phyloP scores from a whole-genome alignment of 2,888 invertebrate species.

The Pterobdella sp. region DNA sequence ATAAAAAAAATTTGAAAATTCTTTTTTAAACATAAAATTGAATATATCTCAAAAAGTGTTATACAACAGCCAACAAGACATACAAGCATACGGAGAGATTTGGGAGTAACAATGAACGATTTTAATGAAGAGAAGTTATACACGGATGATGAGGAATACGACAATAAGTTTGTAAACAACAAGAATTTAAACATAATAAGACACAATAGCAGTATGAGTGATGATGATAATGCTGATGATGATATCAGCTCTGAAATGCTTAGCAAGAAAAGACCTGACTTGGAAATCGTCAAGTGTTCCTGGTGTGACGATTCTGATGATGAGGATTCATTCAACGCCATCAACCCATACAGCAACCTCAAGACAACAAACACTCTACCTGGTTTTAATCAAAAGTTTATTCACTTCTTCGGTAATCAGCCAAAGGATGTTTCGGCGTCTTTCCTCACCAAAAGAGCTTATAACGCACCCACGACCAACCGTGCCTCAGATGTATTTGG shows the following conservation, averaged over 20 bases:
- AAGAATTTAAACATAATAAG: background rate
- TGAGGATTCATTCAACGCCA: no score
- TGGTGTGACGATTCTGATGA: constrained; percentile 7
- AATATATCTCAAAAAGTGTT: background rate
- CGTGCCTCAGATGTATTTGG: no score
- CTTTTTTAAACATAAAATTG: background rate
- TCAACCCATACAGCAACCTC: no score
- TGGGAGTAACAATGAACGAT: constrained; percentile 11
- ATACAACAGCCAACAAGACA: background rate
- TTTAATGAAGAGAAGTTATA: background rate
- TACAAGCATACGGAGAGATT: background rate
- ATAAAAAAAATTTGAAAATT: background rate
- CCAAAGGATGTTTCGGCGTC: no score
- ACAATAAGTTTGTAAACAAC: background rate
- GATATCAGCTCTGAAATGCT: background rate
- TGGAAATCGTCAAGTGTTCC: constrained; percentile 11
- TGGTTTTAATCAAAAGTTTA: no score
- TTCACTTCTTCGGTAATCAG: no score
- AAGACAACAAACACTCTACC: no score
- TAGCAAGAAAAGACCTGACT: no score
- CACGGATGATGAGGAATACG: background rate
- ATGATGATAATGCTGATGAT: background rate
- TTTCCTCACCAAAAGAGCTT: no score
- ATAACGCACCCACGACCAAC: no score
- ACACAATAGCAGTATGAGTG: background rate